These are phyloP conservation scores for Brachionus rotundiformis DNA, from an alignment of 1,140 invertebrate species.

Conservation along the genomic window DNA sequence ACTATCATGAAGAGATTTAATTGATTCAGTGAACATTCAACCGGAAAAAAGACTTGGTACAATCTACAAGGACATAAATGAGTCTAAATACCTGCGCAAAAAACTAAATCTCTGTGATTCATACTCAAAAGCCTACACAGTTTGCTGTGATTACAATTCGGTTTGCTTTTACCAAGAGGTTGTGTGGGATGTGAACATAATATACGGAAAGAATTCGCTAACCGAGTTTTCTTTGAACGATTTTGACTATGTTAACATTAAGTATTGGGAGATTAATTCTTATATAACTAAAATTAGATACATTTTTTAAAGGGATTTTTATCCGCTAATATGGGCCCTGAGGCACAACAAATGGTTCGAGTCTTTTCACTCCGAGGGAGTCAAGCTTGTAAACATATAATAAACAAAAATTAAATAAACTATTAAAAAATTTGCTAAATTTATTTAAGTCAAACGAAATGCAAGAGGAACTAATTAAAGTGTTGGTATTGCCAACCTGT, in stretches of 20 bases:
- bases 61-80: slow-evolving; percentile 34
- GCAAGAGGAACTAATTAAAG: slow-evolving; percentile 48
- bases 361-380: slow-evolving; percentile 24
- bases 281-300: not conserved
- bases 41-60: not conserved
- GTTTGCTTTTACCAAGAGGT: slow-evolving; percentile 42
- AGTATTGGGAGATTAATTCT: not conserved
- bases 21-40: slow-evolving; percentile 45
- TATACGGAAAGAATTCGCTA: slow-evolving; percentile 49
- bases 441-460: slow-evolving; percentile 15
- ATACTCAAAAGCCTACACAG: slow-evolving; percentile 45
- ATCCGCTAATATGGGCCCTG: not conserved
- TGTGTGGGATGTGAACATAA: slow-evolving; percentile 46
- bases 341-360: slow-evolving; percentile 51
- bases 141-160: slow-evolving; percentile 26
- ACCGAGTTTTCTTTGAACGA: slow-evolving; percentile 49
- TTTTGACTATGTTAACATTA: slow-evolving; percentile 45
- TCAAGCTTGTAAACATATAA: slow-evolving; percentile 44
- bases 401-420: no score
- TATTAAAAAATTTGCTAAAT: no score
- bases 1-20: slow-evolving; percentile 43
- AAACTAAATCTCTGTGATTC: slow-evolving; percentile 30
- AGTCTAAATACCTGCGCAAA: not conserved
- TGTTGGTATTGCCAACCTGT: slow-evolving; percentile 28
- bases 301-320: not conserved